These are phyloP conservation scores for Scolanthus callimorphus DNA, from an alignment of 92 coral and sea anemone genomes.

Conservation along the genomic window DNA sequence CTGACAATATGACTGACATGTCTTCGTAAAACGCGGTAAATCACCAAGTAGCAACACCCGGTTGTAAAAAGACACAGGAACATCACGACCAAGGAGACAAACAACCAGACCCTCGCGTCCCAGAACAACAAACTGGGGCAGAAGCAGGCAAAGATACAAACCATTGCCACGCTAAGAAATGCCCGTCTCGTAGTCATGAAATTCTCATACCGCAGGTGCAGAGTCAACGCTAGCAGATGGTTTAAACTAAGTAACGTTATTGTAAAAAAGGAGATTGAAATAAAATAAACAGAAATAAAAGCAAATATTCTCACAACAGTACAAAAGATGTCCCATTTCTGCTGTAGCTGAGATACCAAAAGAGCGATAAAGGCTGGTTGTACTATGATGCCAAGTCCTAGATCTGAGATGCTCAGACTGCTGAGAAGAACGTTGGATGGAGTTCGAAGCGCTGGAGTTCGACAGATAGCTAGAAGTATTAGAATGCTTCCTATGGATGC, in stretches of 20 bases:
- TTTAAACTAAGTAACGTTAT: background rate
- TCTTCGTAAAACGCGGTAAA: background rate
- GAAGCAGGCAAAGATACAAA: background rate
- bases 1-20: background rate
- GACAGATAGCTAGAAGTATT: background rate
- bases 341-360: background rate
- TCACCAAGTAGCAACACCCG: background rate
- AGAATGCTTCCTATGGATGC: background rate
- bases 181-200: background rate
- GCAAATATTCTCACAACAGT: background rate
- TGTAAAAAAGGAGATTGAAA: background rate
- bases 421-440: background rate
- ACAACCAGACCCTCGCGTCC: background rate
- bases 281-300: background rate
- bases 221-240: background rate
- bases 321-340: background rate
- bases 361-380: background rate
- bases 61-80: background rate
- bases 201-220: background rate
- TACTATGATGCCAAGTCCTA: background rate
- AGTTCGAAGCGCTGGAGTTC: background rate
- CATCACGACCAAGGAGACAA: background rate
- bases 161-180: background rate
- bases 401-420: background rate
- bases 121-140: background rate